A percentile compares a stretch with the other conserved stretches of the same genome.
phyloP scores from a whole-genome alignment of 2,888 invertebrate genomes.

The Aromia moschata region DNA sequence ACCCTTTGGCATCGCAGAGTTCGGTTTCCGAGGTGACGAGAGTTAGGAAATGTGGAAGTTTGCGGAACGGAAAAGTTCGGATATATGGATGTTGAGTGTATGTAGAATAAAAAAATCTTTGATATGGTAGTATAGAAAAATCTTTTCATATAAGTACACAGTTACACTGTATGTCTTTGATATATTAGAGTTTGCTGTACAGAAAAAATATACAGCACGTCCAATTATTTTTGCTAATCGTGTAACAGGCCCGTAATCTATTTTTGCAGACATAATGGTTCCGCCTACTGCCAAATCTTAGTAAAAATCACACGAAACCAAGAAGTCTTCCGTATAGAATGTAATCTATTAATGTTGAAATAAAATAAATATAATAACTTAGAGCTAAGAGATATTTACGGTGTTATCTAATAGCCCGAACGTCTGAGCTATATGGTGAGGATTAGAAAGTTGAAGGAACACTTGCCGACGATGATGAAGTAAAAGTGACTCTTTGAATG shows the following conservation, averaged over 20 bases:
- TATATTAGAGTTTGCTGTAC: too few relatives aligned
- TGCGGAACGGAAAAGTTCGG: too few relatives aligned
- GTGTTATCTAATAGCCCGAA: slow-evolving; percentile 18
- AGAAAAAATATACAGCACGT: too few relatives aligned
- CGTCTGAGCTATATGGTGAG: slow-evolving; percentile 15
- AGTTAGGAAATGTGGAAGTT: too few relatives aligned
- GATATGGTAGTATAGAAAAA: too few relatives aligned
- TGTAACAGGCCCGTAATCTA: slow-evolving; percentile 5
- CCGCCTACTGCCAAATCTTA: slow-evolving; percentile 4
- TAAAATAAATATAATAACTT: slow-evolving; percentile 23
- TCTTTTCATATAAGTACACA: too few relatives aligned
- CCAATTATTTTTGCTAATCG: too few relatives aligned
- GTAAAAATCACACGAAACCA: slow-evolving; percentile 12
- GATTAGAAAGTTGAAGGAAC: slow-evolving; percentile 17
- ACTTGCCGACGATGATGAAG: slow-evolving; percentile 9
- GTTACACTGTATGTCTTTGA: too few relatives aligned
- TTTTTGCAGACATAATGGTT: not conserved
- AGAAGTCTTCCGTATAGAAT: slow-evolving; percentile 24
- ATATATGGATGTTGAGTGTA: too few relatives aligned
- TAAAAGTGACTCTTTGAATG: slow-evolving; percentile 7
- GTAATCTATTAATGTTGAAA: slow-evolving; percentile 17
- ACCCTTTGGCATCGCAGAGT: too few relatives aligned
- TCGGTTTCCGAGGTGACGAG: too few relatives aligned
- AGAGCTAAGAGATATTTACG: slow-evolving; percentile 8
- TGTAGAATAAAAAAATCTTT: too few relatives aligned